These are phyloP conservation scores for Erebia ligea DNA, from an alignment of 2,888 invertebrate genomes.

Conservation along the genomic window DNA sequence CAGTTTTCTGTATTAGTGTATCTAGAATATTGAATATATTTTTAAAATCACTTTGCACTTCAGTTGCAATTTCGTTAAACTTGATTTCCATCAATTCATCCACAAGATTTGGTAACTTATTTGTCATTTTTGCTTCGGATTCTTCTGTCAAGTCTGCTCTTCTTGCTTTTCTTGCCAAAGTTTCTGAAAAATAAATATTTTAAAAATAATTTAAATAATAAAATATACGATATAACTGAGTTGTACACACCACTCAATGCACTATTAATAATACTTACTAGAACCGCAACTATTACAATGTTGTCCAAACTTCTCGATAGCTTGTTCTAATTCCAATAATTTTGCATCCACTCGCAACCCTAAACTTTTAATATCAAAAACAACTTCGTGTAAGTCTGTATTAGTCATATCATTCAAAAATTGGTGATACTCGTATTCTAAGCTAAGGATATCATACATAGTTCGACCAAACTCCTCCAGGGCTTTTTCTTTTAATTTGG, in stretches of 20 bases:
- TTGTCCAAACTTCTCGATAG: constrained; percentile 44
- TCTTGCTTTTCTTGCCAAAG: constrained; percentile 16
- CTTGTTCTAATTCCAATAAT: constrained; percentile 33
- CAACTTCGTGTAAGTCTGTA: constrained; percentile 24
- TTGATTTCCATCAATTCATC: constrained; percentile 44
- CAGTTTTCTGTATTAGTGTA: constrained; percentile 40
- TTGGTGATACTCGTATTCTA: constrained; percentile 55
- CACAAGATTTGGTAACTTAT: constrained; percentile 37
- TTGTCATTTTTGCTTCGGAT: not conserved
- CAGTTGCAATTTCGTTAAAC: constrained; percentile 39
- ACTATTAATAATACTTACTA: constrained; percentile 29
- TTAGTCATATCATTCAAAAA: constrained; percentile 40
- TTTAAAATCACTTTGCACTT: constrained; percentile 32
- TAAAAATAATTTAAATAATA: too few relatives aligned
- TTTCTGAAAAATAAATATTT: constrained; percentile 7
- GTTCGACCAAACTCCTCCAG: constrained; percentile 48
- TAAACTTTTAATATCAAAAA: constrained; percentile 33
- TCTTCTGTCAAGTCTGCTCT: not conserved
- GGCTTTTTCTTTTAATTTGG: constrained; percentile 48
- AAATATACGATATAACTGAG: not conserved
- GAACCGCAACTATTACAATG: constrained; percentile 47
- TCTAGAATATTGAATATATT: constrained; percentile 45
- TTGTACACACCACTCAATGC: not conserved
- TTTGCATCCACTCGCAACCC: constrained; percentile 37
- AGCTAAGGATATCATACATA: constrained; percentile 54